Base-by-base conservation (phyloP, 2,797 vertebrate genomes). In the Trematomus bernacchii region DNA sequence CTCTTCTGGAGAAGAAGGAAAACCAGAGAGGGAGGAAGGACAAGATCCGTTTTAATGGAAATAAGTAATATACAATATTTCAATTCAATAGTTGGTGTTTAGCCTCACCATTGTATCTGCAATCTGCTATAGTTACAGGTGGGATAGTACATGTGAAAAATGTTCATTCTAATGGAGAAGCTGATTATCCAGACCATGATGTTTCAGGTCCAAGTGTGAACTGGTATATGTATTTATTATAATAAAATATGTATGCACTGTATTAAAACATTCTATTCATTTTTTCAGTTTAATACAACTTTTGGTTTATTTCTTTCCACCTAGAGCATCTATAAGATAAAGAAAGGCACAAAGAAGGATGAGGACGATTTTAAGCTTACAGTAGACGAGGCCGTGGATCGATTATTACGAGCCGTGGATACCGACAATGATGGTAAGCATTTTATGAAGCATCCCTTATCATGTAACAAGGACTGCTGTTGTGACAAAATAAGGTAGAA, bases 301-400 rank as follows among this genome's bases (percentile, higher is more conserved):
- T 19, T 6, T 8, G 10, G 23, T 21, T 9, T 33, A 5, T 46
- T 43, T n/a, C 14, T 67, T 40, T 63, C 53, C 23, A 47, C 74
- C 10, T 12, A 95, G 94, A 93, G 91, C 44, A 92, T 95, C 66
- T 91, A 90, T 47, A 79, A 83, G 13, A 48, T 93, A 42, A 94
- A 94, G 68, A 93, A 72, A 85, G 77, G 79, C 16, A 23, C 80
- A 6, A 92, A 79, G 23, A 79, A 66, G 5, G 89, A 91, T 3
- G 3, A 13, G 1, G 52, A 8, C 2, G 73, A 79, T 3, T 15
- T 63, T 0, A 65, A 76, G 3, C 77, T 90, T 0, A 80, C 89
- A 5, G 85, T 92, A 1, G 90, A 95, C 11, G 91, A 94, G 55
- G 90, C 87, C 7, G 94, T 92, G 82, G 93, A 95, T 47, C 87